These are phyloP conservation scores for Numenius phaeopus DNA, from an alignment of 2,797 vertebrate genomes.

Conservation along the genomic window DNA sequence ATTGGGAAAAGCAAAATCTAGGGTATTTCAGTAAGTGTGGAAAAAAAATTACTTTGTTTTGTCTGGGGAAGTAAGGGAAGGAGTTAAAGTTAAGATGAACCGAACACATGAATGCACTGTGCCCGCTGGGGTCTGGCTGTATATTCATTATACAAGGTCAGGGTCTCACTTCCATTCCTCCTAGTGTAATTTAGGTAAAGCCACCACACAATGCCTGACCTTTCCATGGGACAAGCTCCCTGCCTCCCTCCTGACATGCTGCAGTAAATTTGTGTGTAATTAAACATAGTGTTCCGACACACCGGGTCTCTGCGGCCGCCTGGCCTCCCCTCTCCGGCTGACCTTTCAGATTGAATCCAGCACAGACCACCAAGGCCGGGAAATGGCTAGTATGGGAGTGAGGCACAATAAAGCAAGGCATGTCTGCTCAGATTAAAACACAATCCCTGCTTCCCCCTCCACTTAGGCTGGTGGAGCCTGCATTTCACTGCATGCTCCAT, in stretches of 20 bases:
- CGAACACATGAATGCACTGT: conserved; percentile 10
- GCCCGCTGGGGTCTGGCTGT: conserved; percentile 20
- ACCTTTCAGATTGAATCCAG: conserved; percentile 72
- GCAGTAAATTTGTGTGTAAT: conserved; percentile 79
- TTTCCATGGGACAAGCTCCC: conserved; percentile 68
- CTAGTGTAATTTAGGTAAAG: conserved; percentile 70
- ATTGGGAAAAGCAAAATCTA: background rate
- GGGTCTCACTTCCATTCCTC: conserved; percentile 58
- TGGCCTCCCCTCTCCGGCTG: conserved; percentile 49
- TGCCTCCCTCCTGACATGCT: conserved; percentile 65
- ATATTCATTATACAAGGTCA: conserved; percentile 75
- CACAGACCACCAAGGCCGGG: background rate
- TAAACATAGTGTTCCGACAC: conserved; percentile 75
- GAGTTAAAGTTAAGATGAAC: conserved; percentile 48
- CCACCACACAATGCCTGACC: conserved; percentile 65
- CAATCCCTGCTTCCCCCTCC: background rate
- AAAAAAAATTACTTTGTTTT: background rate
- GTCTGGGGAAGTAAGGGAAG: background rate
- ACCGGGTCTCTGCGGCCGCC: conserved; percentile 10
- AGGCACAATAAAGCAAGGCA: background rate
- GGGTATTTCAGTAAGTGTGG: background rate
- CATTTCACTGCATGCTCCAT: background rate
- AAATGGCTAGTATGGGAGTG: background rate
- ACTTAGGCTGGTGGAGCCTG: fast-evolving
- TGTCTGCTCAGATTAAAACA: conserved; percentile 38